Percentiles rank a stretch among this genome's conserved stretches.
Evolutionary conservation across 1,140 invertebrate species (phyloP).

Genomic region (Scylla paramamosain): DNA sequence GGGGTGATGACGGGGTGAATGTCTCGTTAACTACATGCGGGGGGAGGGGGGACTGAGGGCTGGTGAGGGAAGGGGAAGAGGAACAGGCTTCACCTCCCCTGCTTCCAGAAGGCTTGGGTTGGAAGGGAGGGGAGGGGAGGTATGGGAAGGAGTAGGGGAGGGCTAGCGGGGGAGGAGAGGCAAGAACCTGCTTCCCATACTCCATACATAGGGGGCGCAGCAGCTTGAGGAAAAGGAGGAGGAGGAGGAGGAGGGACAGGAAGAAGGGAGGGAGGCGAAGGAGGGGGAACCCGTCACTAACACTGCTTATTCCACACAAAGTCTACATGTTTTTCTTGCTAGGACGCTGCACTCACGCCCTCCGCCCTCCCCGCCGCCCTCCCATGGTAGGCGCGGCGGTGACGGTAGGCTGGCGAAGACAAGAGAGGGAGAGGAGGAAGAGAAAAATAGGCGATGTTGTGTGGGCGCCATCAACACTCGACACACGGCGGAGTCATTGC

Average conservation of each 20-base stretch:
- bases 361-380: background rate
- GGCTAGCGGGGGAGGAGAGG: background rate
- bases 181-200: conserved; percentile 20
- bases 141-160: background rate
- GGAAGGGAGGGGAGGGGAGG: background rate
- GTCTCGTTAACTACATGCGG: background rate
- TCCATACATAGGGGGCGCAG: background rate
- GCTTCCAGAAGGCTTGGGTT: too few relatives aligned
- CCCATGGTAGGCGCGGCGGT: background rate
- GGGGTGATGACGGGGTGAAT: background rate
- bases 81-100: background rate
- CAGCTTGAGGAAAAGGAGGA: background rate
- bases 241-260: background rate
- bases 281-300: background rate
- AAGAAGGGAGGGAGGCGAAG: background rate
- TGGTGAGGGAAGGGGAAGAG: background rate
- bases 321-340: background rate
- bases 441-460: background rate
- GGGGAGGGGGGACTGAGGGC: background rate
- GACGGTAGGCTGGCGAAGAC: background rate
- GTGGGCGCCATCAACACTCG: conserved; percentile 33
- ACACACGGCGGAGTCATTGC: background rate
- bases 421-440: background rate
- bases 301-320: background rate
- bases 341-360: background rate